Conservation (phyloP, 2,797 vertebrate genomes). For the Danio tinwini region DNA sequence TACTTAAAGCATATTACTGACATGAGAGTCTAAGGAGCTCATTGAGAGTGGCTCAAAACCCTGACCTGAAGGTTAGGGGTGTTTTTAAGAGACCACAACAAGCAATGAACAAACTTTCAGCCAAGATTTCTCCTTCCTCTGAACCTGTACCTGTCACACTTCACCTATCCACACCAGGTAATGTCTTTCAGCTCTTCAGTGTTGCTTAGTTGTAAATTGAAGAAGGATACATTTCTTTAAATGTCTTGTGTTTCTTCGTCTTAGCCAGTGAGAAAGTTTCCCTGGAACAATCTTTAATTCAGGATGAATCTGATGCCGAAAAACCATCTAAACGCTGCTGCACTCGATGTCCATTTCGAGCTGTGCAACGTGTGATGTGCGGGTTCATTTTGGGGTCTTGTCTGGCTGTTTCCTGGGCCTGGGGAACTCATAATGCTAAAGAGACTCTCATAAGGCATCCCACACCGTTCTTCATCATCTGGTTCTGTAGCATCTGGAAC, state of each 20-base stretch:
- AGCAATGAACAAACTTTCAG: conserved; percentile 65
- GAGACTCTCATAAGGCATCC: conserved; percentile 53
- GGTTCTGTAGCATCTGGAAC: conserved; percentile 69
- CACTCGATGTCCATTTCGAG: conserved; percentile 27
- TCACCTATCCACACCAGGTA: conserved; percentile 54
- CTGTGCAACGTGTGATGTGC: conserved; percentile 29
- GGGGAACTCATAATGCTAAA: conserved; percentile 61
- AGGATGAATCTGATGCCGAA: conserved; percentile 1
- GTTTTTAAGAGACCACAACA: neutral
- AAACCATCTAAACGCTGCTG: neutral
- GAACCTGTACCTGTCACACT: conserved; percentile 31
- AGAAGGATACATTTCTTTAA: neutral
- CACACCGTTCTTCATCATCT: conserved; percentile 65
- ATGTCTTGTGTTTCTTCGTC: neutral
- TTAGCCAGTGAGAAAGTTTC: conserved; percentile 33
- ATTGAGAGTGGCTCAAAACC: neutral
- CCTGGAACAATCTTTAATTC: neutral
- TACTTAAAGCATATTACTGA: conserved; percentile 44
- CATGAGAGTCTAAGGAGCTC: neutral
- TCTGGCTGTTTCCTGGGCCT: conserved; percentile 60
- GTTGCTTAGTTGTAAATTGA: neutral
- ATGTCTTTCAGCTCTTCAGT: neutral
- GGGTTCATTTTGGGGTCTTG: conserved; percentile 57
- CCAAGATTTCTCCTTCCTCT: conserved; percentile 59
- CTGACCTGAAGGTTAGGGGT: neutral